Evolutionary conservation across 2,113 vertebrate species (phyloP).

Genomic region (Pachyramphus minor): DNA sequence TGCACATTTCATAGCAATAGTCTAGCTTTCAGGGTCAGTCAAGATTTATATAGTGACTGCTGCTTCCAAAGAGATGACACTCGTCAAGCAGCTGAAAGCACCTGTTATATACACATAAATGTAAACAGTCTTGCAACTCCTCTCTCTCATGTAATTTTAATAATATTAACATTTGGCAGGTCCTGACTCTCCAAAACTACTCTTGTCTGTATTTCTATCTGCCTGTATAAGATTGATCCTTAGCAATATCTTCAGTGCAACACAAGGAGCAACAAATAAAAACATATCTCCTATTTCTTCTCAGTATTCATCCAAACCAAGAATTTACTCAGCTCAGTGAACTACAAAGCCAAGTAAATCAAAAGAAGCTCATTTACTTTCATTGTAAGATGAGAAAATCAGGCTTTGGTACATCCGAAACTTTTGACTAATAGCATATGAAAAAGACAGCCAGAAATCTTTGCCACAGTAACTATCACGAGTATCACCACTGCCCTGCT

Average conservation of each 20-base stretch:
- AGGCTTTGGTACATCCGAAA: not conserved
- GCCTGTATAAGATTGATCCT: not conserved
- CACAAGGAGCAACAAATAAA: not conserved
- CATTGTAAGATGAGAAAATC: not conserved
- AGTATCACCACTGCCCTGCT: not conserved
- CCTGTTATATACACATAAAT: not conserved
- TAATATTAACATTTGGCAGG: not conserved
- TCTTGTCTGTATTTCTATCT: not conserved
- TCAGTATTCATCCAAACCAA: not conserved
- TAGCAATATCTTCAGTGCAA: not conserved
- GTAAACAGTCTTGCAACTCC: not conserved
- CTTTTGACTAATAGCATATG: not conserved
- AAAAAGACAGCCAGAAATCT: not conserved
- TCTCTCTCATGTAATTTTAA: not conserved
- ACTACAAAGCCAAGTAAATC: not conserved
- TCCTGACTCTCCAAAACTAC: not conserved
- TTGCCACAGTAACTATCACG: not conserved
- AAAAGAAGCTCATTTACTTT: not conserved
- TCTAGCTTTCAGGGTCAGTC: not conserved
- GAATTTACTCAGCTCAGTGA: not conserved
- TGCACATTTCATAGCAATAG: not conserved
- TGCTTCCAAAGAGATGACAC: not conserved
- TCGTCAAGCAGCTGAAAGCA: not conserved
- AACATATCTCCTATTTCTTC: not conserved
- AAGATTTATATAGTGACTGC: not conserved